Conservation (phyloP, 2,888 invertebrate species). For the Chymomyza procnemis region DNA sequence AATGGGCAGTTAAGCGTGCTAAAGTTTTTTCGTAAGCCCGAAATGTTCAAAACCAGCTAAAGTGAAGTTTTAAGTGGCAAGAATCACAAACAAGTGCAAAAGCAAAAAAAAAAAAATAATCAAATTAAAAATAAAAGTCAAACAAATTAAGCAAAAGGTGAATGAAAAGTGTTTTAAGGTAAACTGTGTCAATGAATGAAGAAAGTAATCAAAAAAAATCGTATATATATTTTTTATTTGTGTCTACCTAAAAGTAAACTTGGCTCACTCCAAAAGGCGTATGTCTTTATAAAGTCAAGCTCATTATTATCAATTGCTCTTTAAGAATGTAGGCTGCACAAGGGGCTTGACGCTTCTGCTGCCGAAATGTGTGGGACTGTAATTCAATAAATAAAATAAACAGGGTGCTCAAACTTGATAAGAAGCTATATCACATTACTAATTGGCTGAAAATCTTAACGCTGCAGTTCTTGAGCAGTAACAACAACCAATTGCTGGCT, state of each 20-base stretch:
- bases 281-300: not conserved
- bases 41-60: not conserved
- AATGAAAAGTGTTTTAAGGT: slow-evolving; percentile 45
- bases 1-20: not conserved
- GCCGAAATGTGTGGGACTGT: not conserved
- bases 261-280: not conserved
- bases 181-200: slow-evolving; percentile 57
- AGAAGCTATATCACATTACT: too few relatives aligned
- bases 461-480: too few relatives aligned
- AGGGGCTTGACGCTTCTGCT: not conserved
- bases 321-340: not conserved
- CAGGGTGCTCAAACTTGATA: not conserved
- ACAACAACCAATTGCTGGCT: too few relatives aligned
- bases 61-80: not conserved
- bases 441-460: too few relatives aligned
- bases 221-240: not conserved
- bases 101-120: slow-evolving; percentile 24
- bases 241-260: slow-evolving; percentile 1
- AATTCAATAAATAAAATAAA: not conserved
- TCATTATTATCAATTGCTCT: not conserved
- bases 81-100: slow-evolving; percentile 9
- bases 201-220: slow-evolving; percentile 39
- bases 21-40: not conserved
- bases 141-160: slow-evolving; percentile 42
- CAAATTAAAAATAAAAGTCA: slow-evolving; percentile 8